Percentiles rank a stretch among this genome's conserved stretches.
These are phyloP conservation scores for Habropoda laboriosa DNA, from an alignment of 1,140 invertebrate species.

Conservation along the genomic window DNA sequence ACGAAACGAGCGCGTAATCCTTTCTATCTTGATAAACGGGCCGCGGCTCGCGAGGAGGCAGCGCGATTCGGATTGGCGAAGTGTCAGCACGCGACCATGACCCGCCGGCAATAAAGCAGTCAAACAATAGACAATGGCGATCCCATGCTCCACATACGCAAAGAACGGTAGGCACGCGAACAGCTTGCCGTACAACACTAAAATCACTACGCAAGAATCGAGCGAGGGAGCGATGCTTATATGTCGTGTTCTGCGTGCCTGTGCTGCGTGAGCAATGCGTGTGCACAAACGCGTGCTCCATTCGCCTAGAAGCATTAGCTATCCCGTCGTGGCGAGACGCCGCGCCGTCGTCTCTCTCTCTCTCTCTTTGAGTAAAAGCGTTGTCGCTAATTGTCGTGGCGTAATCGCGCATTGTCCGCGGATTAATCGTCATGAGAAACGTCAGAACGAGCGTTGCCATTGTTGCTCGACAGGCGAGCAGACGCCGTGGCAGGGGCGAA, in stretches of 20 bases:
- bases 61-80: slow-evolving; percentile 58
- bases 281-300: neutral
- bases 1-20: slow-evolving; percentile 32
- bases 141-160: slow-evolving; percentile 79
- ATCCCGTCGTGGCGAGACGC: neutral
- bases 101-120: slow-evolving; percentile 69
- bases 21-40: slow-evolving; percentile 45
- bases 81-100: slow-evolving; percentile 72
- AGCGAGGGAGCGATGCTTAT: neutral
- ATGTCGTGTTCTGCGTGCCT: neutral
- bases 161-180: slow-evolving; percentile 70
- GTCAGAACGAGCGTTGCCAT: slow-evolving; percentile 50
- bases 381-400: slow-evolving; percentile 77
- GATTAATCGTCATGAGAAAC: slow-evolving; percentile 77
- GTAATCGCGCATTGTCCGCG: slow-evolving; percentile 73
- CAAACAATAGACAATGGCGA: slow-evolving; percentile 77
- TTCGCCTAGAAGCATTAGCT: neutral
- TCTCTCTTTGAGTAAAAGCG: slow-evolving; percentile 58
- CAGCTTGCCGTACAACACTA: neutral
- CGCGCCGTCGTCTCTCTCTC: slow-evolving; percentile 7
- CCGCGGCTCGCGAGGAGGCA: neutral
- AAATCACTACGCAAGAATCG: neutral
- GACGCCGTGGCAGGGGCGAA: neutral
- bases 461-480: slow-evolving; percentile 46
- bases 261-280: neutral